phyloP scores from a whole-genome alignment of 2,888 invertebrate species.

The Neoitamus cyanurus region DNA sequence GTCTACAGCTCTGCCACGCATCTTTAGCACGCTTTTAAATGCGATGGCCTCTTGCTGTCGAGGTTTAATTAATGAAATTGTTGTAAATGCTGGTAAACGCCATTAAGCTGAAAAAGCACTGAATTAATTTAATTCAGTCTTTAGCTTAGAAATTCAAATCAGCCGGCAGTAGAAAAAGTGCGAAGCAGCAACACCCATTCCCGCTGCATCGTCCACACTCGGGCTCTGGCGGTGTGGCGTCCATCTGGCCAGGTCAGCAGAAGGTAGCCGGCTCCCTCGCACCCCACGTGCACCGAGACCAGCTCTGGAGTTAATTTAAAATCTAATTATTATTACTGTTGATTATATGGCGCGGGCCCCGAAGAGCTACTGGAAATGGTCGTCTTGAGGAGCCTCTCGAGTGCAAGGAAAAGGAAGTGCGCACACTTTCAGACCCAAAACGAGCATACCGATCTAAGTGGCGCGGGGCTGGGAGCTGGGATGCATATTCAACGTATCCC shows the following conservation, averaged over 20 bases:
- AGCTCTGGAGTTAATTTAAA: conserved; percentile 43
- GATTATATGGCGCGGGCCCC: conserved; percentile 31
- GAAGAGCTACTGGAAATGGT: conserved; percentile 41
- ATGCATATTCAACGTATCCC: conserved; percentile 8
- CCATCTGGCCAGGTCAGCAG: conserved; percentile 22
- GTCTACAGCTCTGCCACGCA: background rate
- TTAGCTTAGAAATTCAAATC: conserved; percentile 33
- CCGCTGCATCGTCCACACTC: background rate
- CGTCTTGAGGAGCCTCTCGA: conserved; percentile 13
- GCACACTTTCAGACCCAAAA: conserved; percentile 5
- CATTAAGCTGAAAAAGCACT: conserved; percentile 28
- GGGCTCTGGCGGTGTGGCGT: background rate
- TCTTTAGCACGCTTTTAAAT: conserved; percentile 10
- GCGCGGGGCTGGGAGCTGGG: background rate
- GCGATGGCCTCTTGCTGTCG: background rate
- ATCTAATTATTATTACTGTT: conserved; percentile 46
- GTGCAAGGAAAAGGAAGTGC: conserved; percentile 37
- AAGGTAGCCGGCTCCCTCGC: conserved; percentile 22
- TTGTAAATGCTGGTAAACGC: conserved; percentile 24
- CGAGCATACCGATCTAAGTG: background rate
- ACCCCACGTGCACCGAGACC: background rate
- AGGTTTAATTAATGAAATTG: conserved; percentile 37
- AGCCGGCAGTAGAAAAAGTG: conserved; percentile 3
- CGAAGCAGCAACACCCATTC: conserved; percentile 22
- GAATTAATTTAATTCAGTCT: conserved; percentile 32